Evolutionary conservation across 2,113 vertebrate genomes (phyloP).

Genomic region (Dendropsophus ebraccatus): DNA sequence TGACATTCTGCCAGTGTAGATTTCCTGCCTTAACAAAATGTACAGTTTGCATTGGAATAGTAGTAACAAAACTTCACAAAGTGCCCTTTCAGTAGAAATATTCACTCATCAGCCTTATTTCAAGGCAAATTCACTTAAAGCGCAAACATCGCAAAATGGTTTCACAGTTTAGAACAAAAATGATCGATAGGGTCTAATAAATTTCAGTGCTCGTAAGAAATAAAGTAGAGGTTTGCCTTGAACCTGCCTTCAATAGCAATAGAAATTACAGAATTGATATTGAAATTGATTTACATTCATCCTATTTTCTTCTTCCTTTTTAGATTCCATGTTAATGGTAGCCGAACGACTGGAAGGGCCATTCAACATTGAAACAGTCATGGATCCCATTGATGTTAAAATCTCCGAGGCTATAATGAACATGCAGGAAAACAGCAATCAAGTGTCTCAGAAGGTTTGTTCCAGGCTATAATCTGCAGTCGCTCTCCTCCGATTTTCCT

Average conservation of each 20-base stretch:
- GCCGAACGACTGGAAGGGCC: conserved; percentile 93
- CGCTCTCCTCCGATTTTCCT: not conserved
- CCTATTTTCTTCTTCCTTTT: not conserved
- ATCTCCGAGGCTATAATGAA: conserved; percentile 98
- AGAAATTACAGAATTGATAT: not conserved
- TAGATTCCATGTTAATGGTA: conserved; percentile 92
- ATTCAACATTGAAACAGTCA: conserved; percentile 95
- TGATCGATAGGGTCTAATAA: not conserved
- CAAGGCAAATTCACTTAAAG: not conserved
- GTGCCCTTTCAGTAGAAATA: conserved; percentile 34
- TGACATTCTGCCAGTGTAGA: conserved; percentile 45
- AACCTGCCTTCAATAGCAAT: not conserved
- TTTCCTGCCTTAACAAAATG: conserved; percentile 52
- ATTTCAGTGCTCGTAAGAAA: not conserved
- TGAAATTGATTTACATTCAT: not conserved
- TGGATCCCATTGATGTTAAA: conserved; percentile 97
- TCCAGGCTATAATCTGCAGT: not conserved
- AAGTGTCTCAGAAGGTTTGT: conserved; percentile 92
- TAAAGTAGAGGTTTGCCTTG: not conserved
- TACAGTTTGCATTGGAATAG: conserved; percentile 35
- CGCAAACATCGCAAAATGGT: not conserved
- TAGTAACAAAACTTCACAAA: conserved; percentile 28
- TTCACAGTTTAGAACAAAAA: not conserved
- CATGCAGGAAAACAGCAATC: conserved; percentile 98
- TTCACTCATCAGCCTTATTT: conserved; percentile 8